phyloP scores from a whole-genome alignment of 2,797 vertebrate species.

The Esox masquinongy region DNA sequence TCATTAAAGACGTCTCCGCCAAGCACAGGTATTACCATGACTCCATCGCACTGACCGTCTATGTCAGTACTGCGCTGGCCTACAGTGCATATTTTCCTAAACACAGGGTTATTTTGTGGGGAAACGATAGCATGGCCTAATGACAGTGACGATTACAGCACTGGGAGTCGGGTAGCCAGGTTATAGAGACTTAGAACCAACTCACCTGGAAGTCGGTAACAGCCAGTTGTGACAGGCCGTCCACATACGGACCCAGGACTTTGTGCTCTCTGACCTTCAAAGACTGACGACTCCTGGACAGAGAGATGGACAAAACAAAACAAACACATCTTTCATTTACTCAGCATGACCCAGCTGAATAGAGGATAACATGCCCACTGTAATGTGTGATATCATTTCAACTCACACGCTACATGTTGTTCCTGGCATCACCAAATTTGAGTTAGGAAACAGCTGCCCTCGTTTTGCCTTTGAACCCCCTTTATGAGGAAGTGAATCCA shows the following conservation, averaged over 20 bases:
- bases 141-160: too few relatives aligned
- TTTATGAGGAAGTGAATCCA: background rate
- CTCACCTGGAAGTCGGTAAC: slow-evolving; percentile 94
- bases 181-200: background rate
- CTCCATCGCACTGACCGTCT: slow-evolving; percentile 28
- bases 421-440: too few relatives aligned
- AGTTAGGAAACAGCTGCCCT: too few relatives aligned
- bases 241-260: slow-evolving; percentile 95
- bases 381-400: too few relatives aligned
- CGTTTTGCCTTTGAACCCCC: background rate
- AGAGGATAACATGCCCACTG: background rate
- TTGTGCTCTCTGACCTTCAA: slow-evolving; percentile 98
- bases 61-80: background rate
- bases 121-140: too few relatives aligned
- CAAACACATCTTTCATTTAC: background rate
- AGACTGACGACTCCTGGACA: slow-evolving; percentile 88
- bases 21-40: slow-evolving; percentile 44
- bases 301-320: slow-evolving; percentile 22
- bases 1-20: slow-evolving; percentile 64
- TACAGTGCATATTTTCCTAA: too few relatives aligned
- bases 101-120: too few relatives aligned
- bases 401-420: too few relatives aligned
- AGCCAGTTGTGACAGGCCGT: slow-evolving; percentile 95
- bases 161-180: too few relatives aligned
- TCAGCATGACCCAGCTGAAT: background rate